Percentiles rank a stretch among this genome's conserved stretches.
These are phyloP conservation scores for Dicrostonyx torquatus DNA, from an alignment of 2,797 vertebrate genomes.

Conservation along the genomic window DNA sequence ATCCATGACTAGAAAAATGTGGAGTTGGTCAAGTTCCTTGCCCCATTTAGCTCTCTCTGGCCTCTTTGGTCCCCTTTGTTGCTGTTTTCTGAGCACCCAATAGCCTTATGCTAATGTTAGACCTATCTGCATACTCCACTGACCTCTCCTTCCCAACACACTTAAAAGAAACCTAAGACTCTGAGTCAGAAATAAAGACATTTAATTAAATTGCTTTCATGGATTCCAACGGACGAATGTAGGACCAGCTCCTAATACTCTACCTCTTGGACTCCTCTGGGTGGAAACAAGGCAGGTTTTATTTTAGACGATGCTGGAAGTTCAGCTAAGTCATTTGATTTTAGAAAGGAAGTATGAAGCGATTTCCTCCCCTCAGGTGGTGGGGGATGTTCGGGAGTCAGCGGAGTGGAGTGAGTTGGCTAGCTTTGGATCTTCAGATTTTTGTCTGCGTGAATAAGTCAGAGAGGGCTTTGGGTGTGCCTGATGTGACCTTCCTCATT, in stretches of 20 bases:
- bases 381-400: background rate
- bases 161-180: slow-evolving; percentile 34
- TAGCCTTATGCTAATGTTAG: background rate
- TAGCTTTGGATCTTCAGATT: background rate
- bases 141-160: background rate
- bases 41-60: background rate
- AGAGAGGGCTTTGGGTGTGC: background rate
- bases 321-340: background rate
- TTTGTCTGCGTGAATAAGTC: background rate
- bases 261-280: background rate
- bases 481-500: background rate
- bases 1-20: background rate
- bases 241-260: background rate
- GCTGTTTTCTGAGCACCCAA: background rate
- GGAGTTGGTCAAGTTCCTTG: background rate
- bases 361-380: background rate
- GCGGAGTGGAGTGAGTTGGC: background rate
- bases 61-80: background rate
- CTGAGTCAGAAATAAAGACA: slow-evolving; percentile 40
- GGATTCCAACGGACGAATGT: background rate
- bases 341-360: background rate
- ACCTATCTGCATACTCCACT: background rate
- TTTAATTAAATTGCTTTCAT: background rate
- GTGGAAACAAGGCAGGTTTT: background rate
- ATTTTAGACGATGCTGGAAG: slow-evolving; percentile 6